Evolutionary conservation across 2,797 vertebrate genomes (phyloP), one percentile per base, ranked within the genome.

Genomic region (Vultur gryphus): DNA sequence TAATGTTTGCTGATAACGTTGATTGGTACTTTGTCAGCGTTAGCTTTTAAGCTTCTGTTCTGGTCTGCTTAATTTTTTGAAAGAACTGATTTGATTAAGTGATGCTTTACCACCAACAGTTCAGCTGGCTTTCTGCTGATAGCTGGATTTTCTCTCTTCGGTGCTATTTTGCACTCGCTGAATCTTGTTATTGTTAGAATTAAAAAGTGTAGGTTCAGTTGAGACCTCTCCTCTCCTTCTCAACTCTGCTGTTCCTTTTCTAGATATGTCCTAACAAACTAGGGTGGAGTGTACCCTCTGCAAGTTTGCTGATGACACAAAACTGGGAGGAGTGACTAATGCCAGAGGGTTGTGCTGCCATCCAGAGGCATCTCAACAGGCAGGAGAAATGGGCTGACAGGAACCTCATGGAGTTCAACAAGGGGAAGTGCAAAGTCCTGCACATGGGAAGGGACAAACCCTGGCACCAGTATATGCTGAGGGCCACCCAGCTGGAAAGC

Each of bases 31-130:
- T 91, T 80, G 80, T 90, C 86, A 93, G 73, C 83, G 83, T 90
- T 95, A 82, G 77, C 70, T 96, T 92, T 94, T 97, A 96, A 97
- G 90, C 90, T 93, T 92, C 81, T 94, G 90, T 95, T 96, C 90
- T 95, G 83, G 83, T 96, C 88, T 90, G 70, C 70, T 94, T 97
- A 94, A 94, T 92, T 93, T 95, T 96, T 95, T 95, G 58, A 92
- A 95, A 89, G 90, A 92, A 89, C 62, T 95, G 92, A 83, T 93
- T 96, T 95, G 93, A 95, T 95, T 96, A 96, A 95, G 48, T 70
- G 85, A 94, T 94, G 90, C n/a, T 93, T 96, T 91, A 82, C 90
- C 71, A 89, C 86, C 51, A 92, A 20, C 66, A 35, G 66, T 73
- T 95, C 71, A 62, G 13, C 90, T 84, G 55, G 37, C 39, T 95